Conservation (phyloP, 2,797 vertebrate genomes). For the Alosa sapidissima region DNA sequence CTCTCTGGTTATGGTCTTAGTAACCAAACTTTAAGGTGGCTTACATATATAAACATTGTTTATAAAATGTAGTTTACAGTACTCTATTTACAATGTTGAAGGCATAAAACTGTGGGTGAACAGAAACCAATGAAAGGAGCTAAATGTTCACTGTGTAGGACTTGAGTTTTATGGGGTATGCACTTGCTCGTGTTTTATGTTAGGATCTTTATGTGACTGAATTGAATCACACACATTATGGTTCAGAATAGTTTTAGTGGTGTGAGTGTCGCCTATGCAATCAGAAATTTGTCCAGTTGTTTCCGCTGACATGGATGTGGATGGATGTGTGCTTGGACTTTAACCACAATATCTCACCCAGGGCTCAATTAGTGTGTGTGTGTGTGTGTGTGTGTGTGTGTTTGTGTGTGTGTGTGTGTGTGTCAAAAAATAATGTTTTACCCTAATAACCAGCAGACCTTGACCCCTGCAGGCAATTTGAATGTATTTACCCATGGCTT, state of each 20-base stretch:
- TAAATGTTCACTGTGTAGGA: no score
- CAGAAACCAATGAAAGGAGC: no score
- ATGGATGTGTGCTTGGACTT: constrained; percentile 31
- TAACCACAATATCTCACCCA: constrained; percentile 27
- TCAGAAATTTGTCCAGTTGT: neutral
- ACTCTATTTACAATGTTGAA: no score
- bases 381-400: neutral
- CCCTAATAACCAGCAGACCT: neutral
- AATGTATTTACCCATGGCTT: neutral
- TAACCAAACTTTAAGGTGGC: no score
- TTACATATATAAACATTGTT: neutral
- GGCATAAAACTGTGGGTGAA: no score
- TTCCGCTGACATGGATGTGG: neutral
- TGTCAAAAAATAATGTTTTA: neutral
- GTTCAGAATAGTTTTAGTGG: neutral
- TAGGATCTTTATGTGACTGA: neutral
- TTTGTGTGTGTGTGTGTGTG: constrained; percentile 7
- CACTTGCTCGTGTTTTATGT: neutral
- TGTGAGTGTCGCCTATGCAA: neutral
- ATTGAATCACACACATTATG: neutral
- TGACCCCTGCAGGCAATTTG: neutral
- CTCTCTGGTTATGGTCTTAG: no score
- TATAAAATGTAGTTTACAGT: neutral
- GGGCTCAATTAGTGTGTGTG: constrained; percentile 20
- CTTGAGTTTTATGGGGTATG: neutral